Conservation (phyloP, 1,140 invertebrate species). For the Dendrolimus kikuchii region DNA sequence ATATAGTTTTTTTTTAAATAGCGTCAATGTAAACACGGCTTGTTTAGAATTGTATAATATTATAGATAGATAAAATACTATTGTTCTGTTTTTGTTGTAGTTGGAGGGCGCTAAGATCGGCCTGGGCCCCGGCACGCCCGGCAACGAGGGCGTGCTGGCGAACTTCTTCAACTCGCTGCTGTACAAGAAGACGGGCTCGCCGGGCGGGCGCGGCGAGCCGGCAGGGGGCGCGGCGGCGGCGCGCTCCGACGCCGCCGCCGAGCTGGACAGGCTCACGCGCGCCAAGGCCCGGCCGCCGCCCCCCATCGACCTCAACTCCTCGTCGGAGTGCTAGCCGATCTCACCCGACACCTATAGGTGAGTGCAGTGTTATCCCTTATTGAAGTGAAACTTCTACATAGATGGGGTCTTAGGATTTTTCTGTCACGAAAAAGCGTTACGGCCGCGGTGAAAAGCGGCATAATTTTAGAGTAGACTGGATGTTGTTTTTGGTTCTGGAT, state of each 20-base stretch:
- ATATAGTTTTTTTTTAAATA: no score
- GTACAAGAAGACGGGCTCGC: slow-evolving; percentile 89
- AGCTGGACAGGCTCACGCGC: slow-evolving; percentile 89
- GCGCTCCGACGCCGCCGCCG: slow-evolving; percentile 92
- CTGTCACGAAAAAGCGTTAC: no score
- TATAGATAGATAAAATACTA: no score
- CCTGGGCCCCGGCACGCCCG: slow-evolving; percentile 76
- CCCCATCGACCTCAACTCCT: slow-evolving; percentile 59
- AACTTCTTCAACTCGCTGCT: slow-evolving; percentile 99
- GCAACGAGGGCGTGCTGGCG: slow-evolving; percentile 94
- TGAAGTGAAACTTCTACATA: no score
- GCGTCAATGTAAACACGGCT: no score
- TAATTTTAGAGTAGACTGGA: no score
- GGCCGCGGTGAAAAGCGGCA: no score
- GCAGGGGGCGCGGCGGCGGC: slow-evolving; percentile 80
- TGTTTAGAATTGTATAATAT: no score
- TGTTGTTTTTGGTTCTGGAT: no score
- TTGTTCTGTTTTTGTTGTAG: slow-evolving; percentile 45
- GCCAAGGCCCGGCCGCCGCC: slow-evolving; percentile 73
- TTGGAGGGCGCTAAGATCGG: slow-evolving; percentile 81
- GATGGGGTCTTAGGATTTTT: no score
- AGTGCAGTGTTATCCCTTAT: background rate
- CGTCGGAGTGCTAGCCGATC: slow-evolving; percentile 41
- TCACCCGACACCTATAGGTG: background rate
- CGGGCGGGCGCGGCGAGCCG: slow-evolving; percentile 68